Percentiles rank a stretch among this genome's conserved stretches.
phyloP scores from a whole-genome alignment of 2,113 vertebrate genomes.

The Spheniscus mendiculus region DNA sequence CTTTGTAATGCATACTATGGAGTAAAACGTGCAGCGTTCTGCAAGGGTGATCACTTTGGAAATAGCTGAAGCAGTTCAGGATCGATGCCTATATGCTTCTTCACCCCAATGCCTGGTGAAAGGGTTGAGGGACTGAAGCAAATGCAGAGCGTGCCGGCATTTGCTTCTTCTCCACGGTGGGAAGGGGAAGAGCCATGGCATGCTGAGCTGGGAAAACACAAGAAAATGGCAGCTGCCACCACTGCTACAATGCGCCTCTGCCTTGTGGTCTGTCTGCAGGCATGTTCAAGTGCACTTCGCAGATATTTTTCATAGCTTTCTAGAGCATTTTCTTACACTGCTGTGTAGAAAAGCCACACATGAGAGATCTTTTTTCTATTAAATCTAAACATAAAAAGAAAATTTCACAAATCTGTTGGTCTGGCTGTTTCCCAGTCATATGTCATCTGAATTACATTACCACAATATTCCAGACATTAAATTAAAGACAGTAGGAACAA shows the following conservation, averaged over 20 bases:
- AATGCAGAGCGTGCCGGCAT: neutral
- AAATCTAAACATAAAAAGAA: slow-evolving; percentile 64
- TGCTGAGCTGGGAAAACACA: neutral
- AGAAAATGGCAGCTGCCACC: neutral
- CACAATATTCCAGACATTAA: slow-evolving; percentile 58
- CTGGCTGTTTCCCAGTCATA: slow-evolving; percentile 61
- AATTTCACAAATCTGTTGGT: slow-evolving; percentile 61
- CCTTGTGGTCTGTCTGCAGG: neutral
- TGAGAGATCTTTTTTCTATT: neutral
- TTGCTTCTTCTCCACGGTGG: neutral
- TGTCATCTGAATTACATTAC: slow-evolving; percentile 63
- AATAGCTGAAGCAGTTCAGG: neutral
- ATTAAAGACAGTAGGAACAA: slow-evolving; percentile 69
- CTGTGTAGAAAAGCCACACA: slow-evolving; percentile 5
- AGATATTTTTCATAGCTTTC: slow-evolving; percentile 27
- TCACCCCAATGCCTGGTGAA: neutral
- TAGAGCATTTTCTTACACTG: neutral
- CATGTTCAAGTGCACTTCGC: neutral
- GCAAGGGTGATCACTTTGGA: neutral
- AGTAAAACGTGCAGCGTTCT: rapidly evolving
- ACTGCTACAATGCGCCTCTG: neutral
- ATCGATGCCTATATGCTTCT: neutral
- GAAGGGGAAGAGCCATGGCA: neutral
- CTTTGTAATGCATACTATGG: neutral
- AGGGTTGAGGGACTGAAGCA: neutral